Evolutionary conservation across 2,797 vertebrate genomes (phyloP).

Genomic region (Menidia menidia): DNA sequence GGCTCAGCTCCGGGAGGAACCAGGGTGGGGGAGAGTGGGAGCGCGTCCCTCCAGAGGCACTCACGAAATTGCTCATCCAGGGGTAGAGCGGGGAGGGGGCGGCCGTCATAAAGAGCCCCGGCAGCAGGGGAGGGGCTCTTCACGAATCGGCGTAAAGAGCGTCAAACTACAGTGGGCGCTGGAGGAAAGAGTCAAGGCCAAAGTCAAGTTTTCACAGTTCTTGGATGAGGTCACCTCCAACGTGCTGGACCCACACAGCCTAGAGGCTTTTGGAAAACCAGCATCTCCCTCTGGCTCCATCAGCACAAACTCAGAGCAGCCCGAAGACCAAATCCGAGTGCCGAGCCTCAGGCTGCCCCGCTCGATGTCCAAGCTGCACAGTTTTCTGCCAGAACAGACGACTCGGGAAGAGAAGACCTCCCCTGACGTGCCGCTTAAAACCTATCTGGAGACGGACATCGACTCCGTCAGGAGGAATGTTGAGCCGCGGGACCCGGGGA

Average conservation of each 20-base stretch:
- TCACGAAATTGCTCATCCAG: constrained; percentile 20
- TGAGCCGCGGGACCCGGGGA: constrained; percentile 35
- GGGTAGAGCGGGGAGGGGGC: constrained; percentile 26
- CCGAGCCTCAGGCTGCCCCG: constrained; percentile 25
- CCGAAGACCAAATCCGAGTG: constrained; percentile 34
- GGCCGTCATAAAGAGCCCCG: constrained; percentile 7
- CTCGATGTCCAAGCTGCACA: constrained; percentile 58
- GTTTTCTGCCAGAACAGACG: constrained; percentile 21
- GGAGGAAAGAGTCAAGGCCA: constrained; percentile 80
- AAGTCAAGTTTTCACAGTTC: constrained; percentile 89
- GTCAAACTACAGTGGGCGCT: constrained; percentile 63
- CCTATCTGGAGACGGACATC: constrained; percentile 68
- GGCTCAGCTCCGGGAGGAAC: constrained; percentile 37
- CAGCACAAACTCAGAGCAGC: constrained; percentile 13
- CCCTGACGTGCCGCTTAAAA: constrained; percentile 57
- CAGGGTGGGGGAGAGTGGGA: constrained; percentile 44
- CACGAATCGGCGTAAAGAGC: constrained; percentile 24
- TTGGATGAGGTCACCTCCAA: constrained; percentile 88
- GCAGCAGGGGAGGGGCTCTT: constrained; percentile 59
- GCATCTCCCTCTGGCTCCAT: constrained; percentile 26
- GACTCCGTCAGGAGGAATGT: constrained; percentile 71
- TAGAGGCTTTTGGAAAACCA: constrained; percentile 78
- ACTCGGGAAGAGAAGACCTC: constrained; percentile 60
- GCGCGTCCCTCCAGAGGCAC: constrained; percentile 24
- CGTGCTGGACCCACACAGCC: constrained; percentile 82